phyloP scores from a whole-genome alignment of 2,888 invertebrate species.

The Smittia sp. region DNA sequence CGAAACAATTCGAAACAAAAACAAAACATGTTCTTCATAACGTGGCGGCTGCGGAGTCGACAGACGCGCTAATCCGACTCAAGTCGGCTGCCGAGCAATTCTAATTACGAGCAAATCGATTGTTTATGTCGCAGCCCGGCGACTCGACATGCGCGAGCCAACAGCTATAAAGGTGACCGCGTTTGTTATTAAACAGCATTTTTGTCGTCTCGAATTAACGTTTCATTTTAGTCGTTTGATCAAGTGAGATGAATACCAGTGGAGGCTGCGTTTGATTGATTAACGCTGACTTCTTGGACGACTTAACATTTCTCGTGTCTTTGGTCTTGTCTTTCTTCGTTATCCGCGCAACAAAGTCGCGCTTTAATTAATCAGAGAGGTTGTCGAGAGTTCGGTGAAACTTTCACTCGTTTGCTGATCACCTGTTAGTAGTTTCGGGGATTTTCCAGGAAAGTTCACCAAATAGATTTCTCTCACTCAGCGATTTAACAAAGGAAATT shows the following conservation, averaged over 20 bases:
- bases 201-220: conserved; percentile 10
- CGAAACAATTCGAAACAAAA: not conserved
- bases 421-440: not conserved
- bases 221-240: conserved; percentile 5
- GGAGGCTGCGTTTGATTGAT: conserved; percentile 2
- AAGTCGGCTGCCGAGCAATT: not conserved
- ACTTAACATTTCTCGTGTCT: not conserved
- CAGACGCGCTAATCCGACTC: not conserved
- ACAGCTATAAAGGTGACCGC: not conserved
- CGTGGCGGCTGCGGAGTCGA: not conserved
- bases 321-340: not conserved
- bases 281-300: conserved; percentile 2
- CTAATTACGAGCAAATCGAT: conserved; percentile 18
- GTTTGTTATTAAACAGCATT: conserved; percentile 18
- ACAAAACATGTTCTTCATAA: conserved; percentile 29
- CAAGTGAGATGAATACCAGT: conserved; percentile 8
- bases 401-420: not conserved
- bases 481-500: not conserved
- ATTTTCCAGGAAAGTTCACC: not conserved
- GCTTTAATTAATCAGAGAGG: conserved; percentile 7
- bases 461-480: not conserved
- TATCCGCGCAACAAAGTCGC: not conserved
- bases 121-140: conserved; percentile 13
- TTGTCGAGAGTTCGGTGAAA: not conserved
- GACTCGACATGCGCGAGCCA: not conserved